phyloP scores from a whole-genome alignment of 2,797 vertebrate species.

The Parauchenoglanis ngamensis region DNA sequence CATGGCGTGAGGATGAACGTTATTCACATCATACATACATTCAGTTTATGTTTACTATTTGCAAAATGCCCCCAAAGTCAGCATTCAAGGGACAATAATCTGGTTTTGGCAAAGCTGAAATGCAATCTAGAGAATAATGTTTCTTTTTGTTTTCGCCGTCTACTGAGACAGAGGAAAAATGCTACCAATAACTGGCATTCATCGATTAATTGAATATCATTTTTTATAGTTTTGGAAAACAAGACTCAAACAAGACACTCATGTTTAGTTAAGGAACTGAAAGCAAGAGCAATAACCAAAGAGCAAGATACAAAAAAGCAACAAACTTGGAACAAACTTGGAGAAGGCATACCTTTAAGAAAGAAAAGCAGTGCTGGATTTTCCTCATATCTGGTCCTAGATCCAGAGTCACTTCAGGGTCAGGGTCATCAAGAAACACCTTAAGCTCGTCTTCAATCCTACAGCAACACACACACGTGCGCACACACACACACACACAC shows the following conservation, averaged over 20 bases:
- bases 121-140: background rate
- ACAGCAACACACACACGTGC: constrained; percentile 34
- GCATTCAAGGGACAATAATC: no score
- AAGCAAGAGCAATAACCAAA: background rate
- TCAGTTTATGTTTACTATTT: background rate
- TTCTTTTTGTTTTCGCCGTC: background rate
- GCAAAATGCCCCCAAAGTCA: no score
- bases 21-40: background rate
- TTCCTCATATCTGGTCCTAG: constrained; percentile 90
- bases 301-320: background rate
- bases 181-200: background rate
- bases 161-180: background rate
- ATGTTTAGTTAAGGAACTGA: background rate
- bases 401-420: constrained; percentile 80
- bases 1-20: background rate
- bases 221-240: background rate
- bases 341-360: constrained; percentile 83
- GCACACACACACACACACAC: background rate
- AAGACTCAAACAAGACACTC: background rate
- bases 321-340: background rate
- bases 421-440: constrained; percentile 82
- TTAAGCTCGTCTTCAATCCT: constrained; percentile 82
- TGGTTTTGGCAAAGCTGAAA: background rate
- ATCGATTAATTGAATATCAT: background rate
- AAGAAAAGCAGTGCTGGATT: constrained; percentile 84